A percentile compares a stretch with the other conserved stretches of the same genome.
These are phyloP conservation scores for Lepilemur ruficaudatus DNA, from an alignment of 2,797 vertebrate species.

Conservation along the genomic window DNA sequence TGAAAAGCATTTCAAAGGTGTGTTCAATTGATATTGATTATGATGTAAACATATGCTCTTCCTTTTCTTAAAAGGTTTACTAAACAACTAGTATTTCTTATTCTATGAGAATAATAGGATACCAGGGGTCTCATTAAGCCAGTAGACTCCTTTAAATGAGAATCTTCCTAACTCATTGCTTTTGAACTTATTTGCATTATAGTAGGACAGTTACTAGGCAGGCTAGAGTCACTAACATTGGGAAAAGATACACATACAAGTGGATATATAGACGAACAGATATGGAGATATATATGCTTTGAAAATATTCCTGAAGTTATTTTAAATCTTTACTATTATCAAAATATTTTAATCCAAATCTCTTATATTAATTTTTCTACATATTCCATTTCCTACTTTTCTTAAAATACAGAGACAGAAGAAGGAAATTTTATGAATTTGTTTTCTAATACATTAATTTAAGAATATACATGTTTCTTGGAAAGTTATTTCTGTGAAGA, in stretches of 20 bases:
- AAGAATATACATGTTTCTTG: neutral
- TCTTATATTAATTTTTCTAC: neutral
- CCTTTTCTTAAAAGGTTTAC: conserved; percentile 54
- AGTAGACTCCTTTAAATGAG: neutral
- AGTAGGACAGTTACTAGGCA: neutral
- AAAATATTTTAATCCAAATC: neutral
- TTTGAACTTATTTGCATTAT: neutral
- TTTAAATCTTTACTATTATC: neutral
- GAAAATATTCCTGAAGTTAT: neutral
- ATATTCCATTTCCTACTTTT: neutral
- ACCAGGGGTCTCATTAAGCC: neutral
- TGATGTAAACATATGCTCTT: neutral
- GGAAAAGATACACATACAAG: neutral
- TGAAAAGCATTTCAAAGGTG: conserved; percentile 41
- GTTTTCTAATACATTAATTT: neutral
- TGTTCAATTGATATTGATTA: conserved; percentile 52
- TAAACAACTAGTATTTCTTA: conserved; percentile 9
- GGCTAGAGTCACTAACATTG: neutral
- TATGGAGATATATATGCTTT: neutral
- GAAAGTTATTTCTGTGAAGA: neutral
- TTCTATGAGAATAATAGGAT: neutral
- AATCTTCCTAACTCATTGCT: neutral
- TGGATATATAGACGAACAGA: neutral
- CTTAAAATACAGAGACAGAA: neutral
- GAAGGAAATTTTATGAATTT: neutral